These are phyloP conservation scores for Dicyrtomina minuta DNA, from an alignment of 2,888 invertebrate species.

Conservation along the genomic window DNA sequence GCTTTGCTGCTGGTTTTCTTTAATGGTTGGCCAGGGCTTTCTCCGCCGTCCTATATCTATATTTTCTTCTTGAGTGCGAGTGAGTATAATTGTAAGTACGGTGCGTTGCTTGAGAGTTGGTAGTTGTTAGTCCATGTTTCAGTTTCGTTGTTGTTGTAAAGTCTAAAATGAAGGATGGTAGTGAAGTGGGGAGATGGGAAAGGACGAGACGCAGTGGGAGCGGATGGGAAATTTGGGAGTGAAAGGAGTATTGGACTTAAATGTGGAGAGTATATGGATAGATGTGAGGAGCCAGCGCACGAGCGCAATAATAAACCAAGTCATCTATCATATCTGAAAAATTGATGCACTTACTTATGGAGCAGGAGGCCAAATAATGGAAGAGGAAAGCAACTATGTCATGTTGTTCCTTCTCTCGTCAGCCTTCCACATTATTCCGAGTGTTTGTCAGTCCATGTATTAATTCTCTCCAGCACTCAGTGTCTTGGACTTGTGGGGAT, in stretches of 20 bases:
- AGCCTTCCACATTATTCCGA: neutral
- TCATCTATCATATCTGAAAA: slow-evolving; percentile 42
- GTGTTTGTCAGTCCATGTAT: neutral
- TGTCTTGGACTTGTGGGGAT: too few relatives aligned
- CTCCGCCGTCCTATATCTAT: too few relatives aligned
- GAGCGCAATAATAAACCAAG: slow-evolving; percentile 36
- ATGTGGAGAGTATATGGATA: neutral
- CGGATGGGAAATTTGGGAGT: neutral
- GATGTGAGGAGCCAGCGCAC: slow-evolving; percentile 12
- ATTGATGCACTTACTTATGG: slow-evolving; percentile 40
- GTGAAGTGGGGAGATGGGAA: too few relatives aligned
- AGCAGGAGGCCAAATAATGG: neutral
- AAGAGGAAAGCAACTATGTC: slow-evolving; percentile 18
- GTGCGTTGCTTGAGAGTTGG: too few relatives aligned
- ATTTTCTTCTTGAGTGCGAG: too few relatives aligned
- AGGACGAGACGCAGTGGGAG: neutral
- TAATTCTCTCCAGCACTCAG: too few relatives aligned
- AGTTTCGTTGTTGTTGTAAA: too few relatives aligned
- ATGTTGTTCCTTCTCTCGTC: slow-evolving; percentile 21
- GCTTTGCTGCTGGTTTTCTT: too few relatives aligned
- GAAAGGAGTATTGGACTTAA: neutral
- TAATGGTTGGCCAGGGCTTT: too few relatives aligned
- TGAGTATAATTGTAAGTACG: too few relatives aligned
- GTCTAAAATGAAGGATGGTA: too few relatives aligned
- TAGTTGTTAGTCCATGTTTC: too few relatives aligned